A percentile compares a stretch with the other conserved stretches of the same genome.
These are phyloP conservation scores for Hirtodrosophila trivittata DNA, from an alignment of 2,888 invertebrate genomes.

Conservation along the genomic window DNA sequence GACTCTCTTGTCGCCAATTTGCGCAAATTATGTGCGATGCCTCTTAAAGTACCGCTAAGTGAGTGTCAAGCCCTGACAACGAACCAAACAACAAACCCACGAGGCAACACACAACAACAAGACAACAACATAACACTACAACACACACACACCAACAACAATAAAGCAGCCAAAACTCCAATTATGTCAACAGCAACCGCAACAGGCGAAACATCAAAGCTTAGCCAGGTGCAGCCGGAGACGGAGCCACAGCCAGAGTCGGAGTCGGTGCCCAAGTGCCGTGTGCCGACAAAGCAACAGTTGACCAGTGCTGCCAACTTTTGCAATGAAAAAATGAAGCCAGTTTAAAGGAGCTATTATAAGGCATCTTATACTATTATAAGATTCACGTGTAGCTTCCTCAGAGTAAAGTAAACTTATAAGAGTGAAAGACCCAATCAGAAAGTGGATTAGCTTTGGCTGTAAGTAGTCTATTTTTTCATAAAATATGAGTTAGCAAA, in stretches of 20 bases:
- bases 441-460: too few relatives aligned
- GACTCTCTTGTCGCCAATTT: constrained; percentile 74
- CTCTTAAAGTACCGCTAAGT: constrained; percentile 77
- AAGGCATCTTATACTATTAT: too few relatives aligned
- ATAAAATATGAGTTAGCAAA: too few relatives aligned
- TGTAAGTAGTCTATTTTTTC: too few relatives aligned
- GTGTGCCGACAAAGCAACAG: constrained; percentile 43
- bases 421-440: too few relatives aligned
- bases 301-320: constrained; percentile 25
- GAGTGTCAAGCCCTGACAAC: constrained; percentile 65
- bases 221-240: constrained; percentile 36
- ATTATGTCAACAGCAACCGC: constrained; percentile 74
- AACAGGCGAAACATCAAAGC: constrained; percentile 70
- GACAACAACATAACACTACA: not conserved
- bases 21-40: constrained; percentile 74
- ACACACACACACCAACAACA: constrained; percentile 3
- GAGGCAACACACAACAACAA: constrained; percentile 11
- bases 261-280: constrained; percentile 37
- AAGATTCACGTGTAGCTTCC: too few relatives aligned
- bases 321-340: too few relatives aligned
- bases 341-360: not conserved
- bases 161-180: constrained; percentile 69
- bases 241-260: not conserved
- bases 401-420: too few relatives aligned
- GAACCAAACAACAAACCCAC: constrained; percentile 28